A percentile compares a stretch with the other conserved stretches of the same genome.
phyloP scores from a whole-genome alignment of 2,888 invertebrate genomes.

The Pachliopta kotzebuea region DNA sequence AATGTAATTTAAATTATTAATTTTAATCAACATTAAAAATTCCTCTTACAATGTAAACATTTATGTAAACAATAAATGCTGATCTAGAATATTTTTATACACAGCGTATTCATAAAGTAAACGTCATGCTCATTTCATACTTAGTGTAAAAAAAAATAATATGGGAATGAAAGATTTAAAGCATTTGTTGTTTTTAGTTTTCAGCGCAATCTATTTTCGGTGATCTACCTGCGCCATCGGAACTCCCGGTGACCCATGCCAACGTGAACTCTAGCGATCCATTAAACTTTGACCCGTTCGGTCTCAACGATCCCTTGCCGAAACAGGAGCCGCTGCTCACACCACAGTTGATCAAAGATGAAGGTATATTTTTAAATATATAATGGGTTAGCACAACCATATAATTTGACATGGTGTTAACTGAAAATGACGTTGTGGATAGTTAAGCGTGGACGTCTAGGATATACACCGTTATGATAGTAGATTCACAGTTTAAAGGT shows the following conservation, averaged over 20 bases:
- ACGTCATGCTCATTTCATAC: background rate
- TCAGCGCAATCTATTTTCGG: conserved; percentile 62
- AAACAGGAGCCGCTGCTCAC: conserved; percentile 67
- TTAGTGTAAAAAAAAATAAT: background rate
- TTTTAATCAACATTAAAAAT: no score
- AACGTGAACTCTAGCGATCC: conserved; percentile 50
- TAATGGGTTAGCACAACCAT: background rate
- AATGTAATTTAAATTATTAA: no score
- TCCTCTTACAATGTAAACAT: no score
- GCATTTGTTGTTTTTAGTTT: conserved; percentile 37
- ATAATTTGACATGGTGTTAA: background rate
- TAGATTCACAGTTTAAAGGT: no score
- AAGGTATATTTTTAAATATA: conserved; percentile 46
- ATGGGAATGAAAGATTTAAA: background rate
- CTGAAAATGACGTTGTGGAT: no score
- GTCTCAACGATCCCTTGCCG: conserved; percentile 70
- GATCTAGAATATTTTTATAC: no score
- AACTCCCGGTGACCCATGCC: conserved; percentile 30
- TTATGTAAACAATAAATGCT: no score
- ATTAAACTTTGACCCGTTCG: conserved; percentile 84
- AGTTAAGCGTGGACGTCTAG: no score
- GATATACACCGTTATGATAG: no score
- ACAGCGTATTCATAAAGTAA: no score
- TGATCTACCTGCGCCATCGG: conserved; percentile 57
- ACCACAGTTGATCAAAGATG: conserved; percentile 57